phyloP scores from a whole-genome alignment of 23 tunicate species.

The Phallusia fumigata region DNA sequence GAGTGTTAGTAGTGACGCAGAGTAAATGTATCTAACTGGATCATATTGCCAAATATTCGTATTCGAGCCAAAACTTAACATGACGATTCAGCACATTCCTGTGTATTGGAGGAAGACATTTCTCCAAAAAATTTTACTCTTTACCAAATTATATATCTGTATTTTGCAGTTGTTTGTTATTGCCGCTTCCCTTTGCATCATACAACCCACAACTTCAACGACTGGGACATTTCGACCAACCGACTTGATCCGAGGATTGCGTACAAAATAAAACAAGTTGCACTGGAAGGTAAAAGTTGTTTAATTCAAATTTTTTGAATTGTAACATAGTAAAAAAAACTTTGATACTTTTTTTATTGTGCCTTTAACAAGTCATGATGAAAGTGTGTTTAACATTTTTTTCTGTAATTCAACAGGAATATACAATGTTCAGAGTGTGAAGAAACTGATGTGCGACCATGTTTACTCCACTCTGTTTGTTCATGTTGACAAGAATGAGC shows the following conservation, averaged over 20 bases:
- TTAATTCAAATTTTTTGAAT: no score
- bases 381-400: no score
- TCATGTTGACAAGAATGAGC: constrained; percentile 38
- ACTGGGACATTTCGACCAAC: constrained; percentile 1
- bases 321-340: background rate
- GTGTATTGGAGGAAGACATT: no score
- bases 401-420: constrained; percentile 30
- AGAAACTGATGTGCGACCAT: constrained; percentile 46
- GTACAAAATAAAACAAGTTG: constrained; percentile 54
- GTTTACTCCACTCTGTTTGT: constrained; percentile 67
- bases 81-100: no score
- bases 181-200: constrained; percentile 70
- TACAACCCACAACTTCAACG: background rate
- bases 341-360: background rate
- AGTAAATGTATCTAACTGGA: no score
- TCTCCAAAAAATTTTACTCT: no score
- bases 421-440: constrained; percentile 39
- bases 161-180: constrained; percentile 42
- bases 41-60: no score
- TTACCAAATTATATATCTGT: background rate
- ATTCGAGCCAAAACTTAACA: no score
- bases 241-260: constrained; percentile 50
- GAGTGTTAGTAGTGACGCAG: no score
- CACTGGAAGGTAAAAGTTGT: constrained; percentile 38
- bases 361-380: no score